These are phyloP conservation scores for Tryphoninae sp. DNA, from an alignment of 2,888 invertebrate genomes.

Conservation along the genomic window DNA sequence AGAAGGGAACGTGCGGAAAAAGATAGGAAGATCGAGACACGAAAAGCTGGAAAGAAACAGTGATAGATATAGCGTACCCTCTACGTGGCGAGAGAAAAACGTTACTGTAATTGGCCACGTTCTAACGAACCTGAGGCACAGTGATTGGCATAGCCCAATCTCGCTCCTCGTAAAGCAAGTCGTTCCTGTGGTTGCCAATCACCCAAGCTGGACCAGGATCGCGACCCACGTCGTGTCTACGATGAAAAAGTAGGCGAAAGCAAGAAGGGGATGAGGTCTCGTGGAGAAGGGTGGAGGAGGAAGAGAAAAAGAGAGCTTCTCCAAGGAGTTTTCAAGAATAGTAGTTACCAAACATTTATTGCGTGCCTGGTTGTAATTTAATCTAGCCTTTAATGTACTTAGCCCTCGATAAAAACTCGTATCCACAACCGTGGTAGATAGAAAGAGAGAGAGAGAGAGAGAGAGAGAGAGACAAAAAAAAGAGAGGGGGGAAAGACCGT, in stretches of 20 bases:
- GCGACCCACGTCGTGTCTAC: neutral
- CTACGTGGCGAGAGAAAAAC: neutral
- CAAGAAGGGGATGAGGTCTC: constrained; percentile 3
- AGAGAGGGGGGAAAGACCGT: neutral
- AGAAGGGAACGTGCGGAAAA: constrained; percentile 30
- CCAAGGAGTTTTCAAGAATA: constrained; percentile 69
- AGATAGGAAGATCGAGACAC: constrained; percentile 40
- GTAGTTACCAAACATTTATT: constrained; percentile 71
- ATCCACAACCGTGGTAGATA: constrained; percentile 23
- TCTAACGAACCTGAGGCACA: neutral
- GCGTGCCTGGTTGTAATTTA: constrained; percentile 70
- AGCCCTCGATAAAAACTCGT: constrained; percentile 66
- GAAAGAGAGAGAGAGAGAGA: neutral
- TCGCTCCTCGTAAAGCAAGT: neutral
- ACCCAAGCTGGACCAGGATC: neutral
- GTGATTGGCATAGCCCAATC: neutral
- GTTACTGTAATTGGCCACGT: constrained; percentile 20
- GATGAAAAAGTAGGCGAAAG: constrained; percentile 29
- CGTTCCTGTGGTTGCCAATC: constrained; percentile 9
- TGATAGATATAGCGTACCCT: constrained; percentile 21
- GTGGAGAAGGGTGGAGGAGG: neutral
- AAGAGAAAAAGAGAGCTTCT: constrained; percentile 33
- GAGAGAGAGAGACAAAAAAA: rapidly evolving
- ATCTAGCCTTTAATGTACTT: constrained; percentile 70
- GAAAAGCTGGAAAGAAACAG: constrained; percentile 24